phyloP scores from a whole-genome alignment of 2,888 invertebrate genomes.

The Eretmocerus hayati region DNA sequence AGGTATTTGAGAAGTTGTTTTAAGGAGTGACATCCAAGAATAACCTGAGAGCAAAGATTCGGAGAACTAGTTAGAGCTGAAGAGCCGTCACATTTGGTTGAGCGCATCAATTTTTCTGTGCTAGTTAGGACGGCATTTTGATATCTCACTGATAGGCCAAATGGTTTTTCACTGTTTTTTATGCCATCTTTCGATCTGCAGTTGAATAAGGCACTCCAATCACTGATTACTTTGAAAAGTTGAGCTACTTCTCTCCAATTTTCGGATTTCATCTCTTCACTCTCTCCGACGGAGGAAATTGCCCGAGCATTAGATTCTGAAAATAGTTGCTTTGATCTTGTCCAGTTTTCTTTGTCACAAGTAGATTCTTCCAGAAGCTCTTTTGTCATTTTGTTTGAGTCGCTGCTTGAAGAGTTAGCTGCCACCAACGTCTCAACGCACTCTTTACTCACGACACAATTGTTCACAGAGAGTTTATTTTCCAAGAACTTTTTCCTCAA shows the following conservation, averaged over 20 bases:
- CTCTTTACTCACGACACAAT: slow-evolving; percentile 1
- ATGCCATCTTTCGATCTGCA: slow-evolving; percentile 1
- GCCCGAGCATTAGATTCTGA: slow-evolving; percentile 1
- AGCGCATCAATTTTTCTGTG: slow-evolving; percentile 1
- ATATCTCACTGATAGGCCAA: slow-evolving; percentile 3
- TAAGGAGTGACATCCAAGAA: slow-evolving; percentile 5
- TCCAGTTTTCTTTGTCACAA: not conserved
- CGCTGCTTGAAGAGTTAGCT: not conserved
- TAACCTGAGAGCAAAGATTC: slow-evolving; percentile 1
- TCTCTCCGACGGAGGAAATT: slow-evolving; percentile 2
- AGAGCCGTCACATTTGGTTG: not conserved
- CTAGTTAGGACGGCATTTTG: slow-evolving; percentile 7
- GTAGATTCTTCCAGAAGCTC: not conserved
- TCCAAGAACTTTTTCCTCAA: slow-evolving; percentile 8
- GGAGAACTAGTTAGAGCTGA: not conserved
- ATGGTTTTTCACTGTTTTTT: slow-evolving; percentile 6
- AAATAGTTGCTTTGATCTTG: slow-evolving; percentile 4
- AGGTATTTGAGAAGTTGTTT: slow-evolving; percentile 5
- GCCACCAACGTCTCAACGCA: slow-evolving; percentile 10
- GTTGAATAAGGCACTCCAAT: slow-evolving; percentile 9
- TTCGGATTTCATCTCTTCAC: not conserved
- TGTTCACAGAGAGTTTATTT: slow-evolving; percentile 12
- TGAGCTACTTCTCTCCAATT: slow-evolving; percentile 11
- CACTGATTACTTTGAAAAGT: slow-evolving; percentile 2
- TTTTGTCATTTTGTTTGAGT: not conserved